Evolutionary conservation across 1,140 invertebrate species (phyloP), one percentile per base, ranked within the genome.

Genomic region (Cyrtorhinus lividipennis): DNA sequence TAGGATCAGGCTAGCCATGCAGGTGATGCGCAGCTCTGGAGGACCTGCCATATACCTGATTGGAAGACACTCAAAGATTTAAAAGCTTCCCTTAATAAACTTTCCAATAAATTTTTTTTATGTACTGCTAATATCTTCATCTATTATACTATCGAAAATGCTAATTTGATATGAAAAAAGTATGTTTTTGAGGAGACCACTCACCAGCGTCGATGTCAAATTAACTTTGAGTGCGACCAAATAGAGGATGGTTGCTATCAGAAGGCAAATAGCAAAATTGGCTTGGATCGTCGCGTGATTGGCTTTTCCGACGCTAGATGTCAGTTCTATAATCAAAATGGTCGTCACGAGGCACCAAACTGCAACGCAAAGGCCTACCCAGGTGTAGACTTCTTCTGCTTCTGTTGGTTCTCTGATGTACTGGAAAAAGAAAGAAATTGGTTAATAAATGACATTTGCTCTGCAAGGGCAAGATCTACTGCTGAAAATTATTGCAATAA

Each of bases 241-340:
- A 71, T 93, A 97, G 0, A 96, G 73, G 5, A 92, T 71, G 70
- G 95, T 85, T 0, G 86, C 84, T 56, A 91, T 74, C 70, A 97
- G 88, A 1, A 96, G 83, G 68, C 87, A 92, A 38, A 94, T 80
- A 0, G 95, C 84, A 0, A 96, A 78, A 74, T 97, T 95, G 69
- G 93, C 92, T 70, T 95, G 89, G 61, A 97, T 97, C 24, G 86
- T 90, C 73, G 95, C 96, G 2, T 90, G 90, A 70, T 97, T 96
- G 1, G 92, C 95, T 66, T 87, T 82, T 30, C 58, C 58, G 26
- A 59, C 58, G 86, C 86, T 20, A 90, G 82, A 64, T 94, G 83
- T 23, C 89, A 73, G 18, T 84, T 85, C 60, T 15, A 91, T 71
- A 2, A 87, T 86, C 1, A 87, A 69, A 64, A 89, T 79, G 0